phyloP scores from a whole-genome alignment of 2,797 vertebrate genomes.

The Rhinogobio ventralis region DNA sequence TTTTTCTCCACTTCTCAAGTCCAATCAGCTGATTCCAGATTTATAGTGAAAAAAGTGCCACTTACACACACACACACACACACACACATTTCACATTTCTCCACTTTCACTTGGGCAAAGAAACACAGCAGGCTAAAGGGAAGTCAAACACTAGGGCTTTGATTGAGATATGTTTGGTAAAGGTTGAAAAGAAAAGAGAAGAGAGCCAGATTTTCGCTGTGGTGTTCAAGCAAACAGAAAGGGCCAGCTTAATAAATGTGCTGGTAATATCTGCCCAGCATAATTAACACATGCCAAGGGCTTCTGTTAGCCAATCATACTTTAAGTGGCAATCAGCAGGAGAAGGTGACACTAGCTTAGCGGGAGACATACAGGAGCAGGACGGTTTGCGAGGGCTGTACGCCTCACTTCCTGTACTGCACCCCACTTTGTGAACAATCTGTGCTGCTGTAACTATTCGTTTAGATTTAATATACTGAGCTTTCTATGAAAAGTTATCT shows the following conservation, averaged over 20 bases:
- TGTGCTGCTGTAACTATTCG: constrained; percentile 10
- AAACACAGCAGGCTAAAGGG: constrained; percentile 23
- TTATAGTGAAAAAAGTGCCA: constrained; percentile 16
- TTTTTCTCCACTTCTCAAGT: constrained; percentile 7
- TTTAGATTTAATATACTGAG: constrained; percentile 22
- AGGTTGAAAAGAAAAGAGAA: constrained; percentile 30
- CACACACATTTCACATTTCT: neutral
- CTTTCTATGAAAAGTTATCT: constrained; percentile 2
- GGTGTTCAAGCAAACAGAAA: constrained; percentile 50
- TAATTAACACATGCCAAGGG: constrained; percentile 69
- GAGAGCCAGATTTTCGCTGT: constrained; percentile 18
- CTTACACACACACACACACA: neutral
- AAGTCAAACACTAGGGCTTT: constrained; percentile 38
- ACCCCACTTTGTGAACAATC: constrained; percentile 35
- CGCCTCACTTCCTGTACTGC: constrained; percentile 32
- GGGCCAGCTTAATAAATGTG: constrained; percentile 55
- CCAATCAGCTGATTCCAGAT: constrained; percentile 10
- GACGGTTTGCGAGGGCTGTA: constrained; percentile 17
- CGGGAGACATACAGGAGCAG: neutral
- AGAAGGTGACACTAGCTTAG: constrained; percentile 38
- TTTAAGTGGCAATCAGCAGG: constrained; percentile 45
- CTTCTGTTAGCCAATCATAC: constrained; percentile 65
- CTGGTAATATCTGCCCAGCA: constrained; percentile 75
- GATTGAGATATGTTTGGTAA: constrained; percentile 40
- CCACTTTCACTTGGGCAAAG: constrained; percentile 1